Evolutionary conservation across 2,888 invertebrate genomes (phyloP).

Genomic region (Strigamia transsilvanica): DNA sequence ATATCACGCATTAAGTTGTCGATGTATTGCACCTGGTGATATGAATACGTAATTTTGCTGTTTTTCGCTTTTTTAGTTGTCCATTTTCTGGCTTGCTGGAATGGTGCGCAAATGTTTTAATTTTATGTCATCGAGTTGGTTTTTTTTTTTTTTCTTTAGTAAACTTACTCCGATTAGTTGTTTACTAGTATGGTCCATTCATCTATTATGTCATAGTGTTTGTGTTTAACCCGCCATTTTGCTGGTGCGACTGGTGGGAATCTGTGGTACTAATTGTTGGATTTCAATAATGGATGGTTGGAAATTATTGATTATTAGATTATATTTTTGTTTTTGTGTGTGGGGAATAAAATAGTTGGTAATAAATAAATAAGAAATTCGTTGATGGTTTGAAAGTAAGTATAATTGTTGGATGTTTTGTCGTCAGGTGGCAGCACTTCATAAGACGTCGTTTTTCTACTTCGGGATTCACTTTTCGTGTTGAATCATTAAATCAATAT

Average conservation of each 20-base stretch:
- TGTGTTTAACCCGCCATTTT: slow-evolving; percentile 13
- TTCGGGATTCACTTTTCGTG: too few species aligned
- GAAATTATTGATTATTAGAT: background rate
- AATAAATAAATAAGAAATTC: too few species aligned
- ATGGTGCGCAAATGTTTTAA: background rate
- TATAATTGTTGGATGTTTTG: too few species aligned
- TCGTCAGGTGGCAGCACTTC: too few species aligned
- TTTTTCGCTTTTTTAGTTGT: background rate
- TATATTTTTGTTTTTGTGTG: too few species aligned
- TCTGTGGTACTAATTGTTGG: background rate
- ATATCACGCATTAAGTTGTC: slow-evolving; percentile 2
- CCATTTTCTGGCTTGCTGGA: background rate
- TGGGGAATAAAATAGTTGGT: too few species aligned
- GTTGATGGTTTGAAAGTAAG: too few species aligned
- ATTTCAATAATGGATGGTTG: background rate
- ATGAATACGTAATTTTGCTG: background rate
- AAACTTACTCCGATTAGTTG: slow-evolving; percentile 28
- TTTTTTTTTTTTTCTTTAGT: background rate
- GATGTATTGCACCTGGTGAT: background rate
- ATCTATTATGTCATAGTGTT: background rate
- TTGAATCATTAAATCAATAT: background rate
- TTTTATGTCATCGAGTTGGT: background rate
- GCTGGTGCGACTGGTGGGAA: slow-evolving; percentile 6
- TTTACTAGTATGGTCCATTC: background rate
- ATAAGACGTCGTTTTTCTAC: too few species aligned